Evolutionary conservation across 2,888 invertebrate genomes (phyloP), one percentile per base, ranked within the genome.

Genomic region (Dynastes tityus): DNA sequence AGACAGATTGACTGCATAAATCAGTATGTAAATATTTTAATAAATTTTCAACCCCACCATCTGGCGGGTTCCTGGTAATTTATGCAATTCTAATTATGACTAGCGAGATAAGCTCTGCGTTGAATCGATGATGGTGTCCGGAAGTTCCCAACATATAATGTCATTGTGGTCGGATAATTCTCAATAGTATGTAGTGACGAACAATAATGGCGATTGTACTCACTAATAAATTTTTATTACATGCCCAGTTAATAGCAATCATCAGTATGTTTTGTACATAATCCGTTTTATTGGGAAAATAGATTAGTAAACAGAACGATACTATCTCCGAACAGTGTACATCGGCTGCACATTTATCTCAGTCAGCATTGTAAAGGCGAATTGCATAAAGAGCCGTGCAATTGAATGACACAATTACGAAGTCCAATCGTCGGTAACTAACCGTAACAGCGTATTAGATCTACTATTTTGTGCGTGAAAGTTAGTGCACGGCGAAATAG

Each of bases 1-100:
- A 5, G 73, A 73, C 55, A 61, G 45, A 73, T 40, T 58, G 55
- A 73, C 58, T 58, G 73, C 73, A 73, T 58, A 40, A 73, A 58
- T 73, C 73, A 58, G 27, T 73, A 58, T 71, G 71, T 58, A 58
- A 71, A 71, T 71, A 27, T 71, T 58, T 71, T 71, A 71, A 71
- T 71, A 71, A 71, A 71, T 32, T 58, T 55, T 16, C 22, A 37
- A 29, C 58, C 16, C 8, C 4, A 27, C 58, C 73, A 40, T 73
- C 73, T 27, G 61, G 37, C n/a, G 45, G 11, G 37, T 55, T 73
- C 27, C 73, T 11, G 11, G 37, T 37, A 70, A 70, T 70, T 53
- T 70, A 53, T 70, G 70, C 70, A 27, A 53, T 55, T 55, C 53
- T 53, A 53, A 51, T 70, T 29, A 70, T 32, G 55, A 70, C 4